Base-by-base conservation (phyloP, 2,888 invertebrate genomes). In the Crematogaster levior region DNA sequence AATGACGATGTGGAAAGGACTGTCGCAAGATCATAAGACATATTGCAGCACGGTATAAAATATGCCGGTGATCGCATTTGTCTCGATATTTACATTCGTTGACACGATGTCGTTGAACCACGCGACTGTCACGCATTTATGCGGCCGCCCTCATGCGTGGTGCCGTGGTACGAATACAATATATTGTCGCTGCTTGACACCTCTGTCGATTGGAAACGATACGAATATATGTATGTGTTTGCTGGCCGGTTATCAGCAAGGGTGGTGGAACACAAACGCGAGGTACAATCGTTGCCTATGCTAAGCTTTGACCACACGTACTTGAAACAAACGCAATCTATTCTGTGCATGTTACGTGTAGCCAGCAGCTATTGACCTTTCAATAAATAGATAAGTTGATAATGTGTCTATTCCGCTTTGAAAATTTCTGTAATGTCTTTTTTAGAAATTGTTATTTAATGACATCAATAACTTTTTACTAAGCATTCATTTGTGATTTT, bases 201-300 rank as follows among this genome's bases (percentile, higher is more conserved):
- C 75, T 66, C 5, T 66, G 75, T 75, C 75, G 66, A 75, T 75
- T 51, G 66, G 75, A 75, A 75, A 75, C 75, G 75, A 75, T 75
- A 75, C 27, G 66, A 75, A 65, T 53, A 27, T 51, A 75, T 51
- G 51, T 40, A 40, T 10, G 65, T 75, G 75, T 75, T 65, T 75
- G 75, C 65, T 53, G 75, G 40, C 21, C 65, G 66, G 65, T 75
- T 75, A 75, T 75, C 75, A 75, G 65, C n/a, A 21, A 65, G 65
- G n/a, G 10, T 30, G 37, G 65, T 65, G 51, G 51, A 51, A 30
- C 66, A 27, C 51, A 24, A n/a, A 18, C 37, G 12, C 30, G 53
- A 48, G 66, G 40, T 75, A 66, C 65, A 75, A 73, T 58, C 72
- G 30, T 73, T 58, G 15, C 58, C n/a, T 75, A 40, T 40, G n/a